phyloP scores from a whole-genome alignment of 2,113 vertebrate genomes.

The Takifugu bimaculatus region DNA sequence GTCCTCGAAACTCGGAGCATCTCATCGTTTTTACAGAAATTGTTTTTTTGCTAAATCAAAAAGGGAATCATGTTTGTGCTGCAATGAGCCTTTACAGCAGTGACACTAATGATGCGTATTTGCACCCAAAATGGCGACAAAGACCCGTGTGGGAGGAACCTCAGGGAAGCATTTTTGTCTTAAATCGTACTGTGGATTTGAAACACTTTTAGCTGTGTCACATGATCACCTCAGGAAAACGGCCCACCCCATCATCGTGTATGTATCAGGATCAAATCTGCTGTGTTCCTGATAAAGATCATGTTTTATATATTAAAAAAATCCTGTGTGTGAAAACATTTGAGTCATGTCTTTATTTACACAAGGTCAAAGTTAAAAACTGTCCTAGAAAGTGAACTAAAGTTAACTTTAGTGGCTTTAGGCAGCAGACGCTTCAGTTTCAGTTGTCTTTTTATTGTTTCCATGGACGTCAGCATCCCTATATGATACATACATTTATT shows the following conservation, averaged over 20 bases:
- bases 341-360: neutral
- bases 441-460: conserved; percentile 14
- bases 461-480: too few species aligned
- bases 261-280: conserved; percentile 26
- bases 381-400: too few species aligned
- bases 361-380: neutral
- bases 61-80: conserved; percentile 58
- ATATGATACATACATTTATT: conserved; percentile 14
- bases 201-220: conserved; percentile 17
- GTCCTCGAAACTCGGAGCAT: neutral
- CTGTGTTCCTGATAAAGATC: neutral
- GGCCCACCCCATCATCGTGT: conserved; percentile 9
- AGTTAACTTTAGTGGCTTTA: too few species aligned
- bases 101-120: conserved; percentile 36
- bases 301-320: conserved; percentile 1
- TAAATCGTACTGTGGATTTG: conserved; percentile 24
- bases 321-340: neutral
- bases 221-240: conserved; percentile 37
- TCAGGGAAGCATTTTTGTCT: conserved; percentile 46
- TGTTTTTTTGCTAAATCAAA: conserved; percentile 23
- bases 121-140: conserved; percentile 35
- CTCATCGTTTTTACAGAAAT: neutral
- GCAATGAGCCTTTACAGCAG: conserved; percentile 15
- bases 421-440: conserved; percentile 28
- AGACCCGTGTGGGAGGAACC: conserved; percentile 25